Percentiles rank a stretch among this genome's conserved stretches.
Conservation (phyloP, 2,797 vertebrate species). For the Myripristis murdjan region DNA sequence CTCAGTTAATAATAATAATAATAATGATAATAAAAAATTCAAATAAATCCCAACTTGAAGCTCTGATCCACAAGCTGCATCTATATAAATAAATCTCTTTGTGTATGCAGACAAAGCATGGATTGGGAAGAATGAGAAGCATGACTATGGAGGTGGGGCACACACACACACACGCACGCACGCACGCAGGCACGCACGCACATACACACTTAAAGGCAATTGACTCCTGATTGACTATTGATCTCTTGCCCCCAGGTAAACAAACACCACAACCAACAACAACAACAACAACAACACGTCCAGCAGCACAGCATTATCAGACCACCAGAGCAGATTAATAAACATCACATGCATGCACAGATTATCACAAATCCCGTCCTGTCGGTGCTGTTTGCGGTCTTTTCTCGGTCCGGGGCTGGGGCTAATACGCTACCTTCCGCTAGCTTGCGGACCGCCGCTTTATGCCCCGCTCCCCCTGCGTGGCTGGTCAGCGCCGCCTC, state of each 20-base stretch:
- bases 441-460: conserved; percentile 79
- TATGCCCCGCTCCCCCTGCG: conserved; percentile 79
- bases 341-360: no score
- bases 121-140: neutral
- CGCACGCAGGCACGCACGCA: neutral
- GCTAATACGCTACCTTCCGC: conserved; percentile 67
- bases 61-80: no score
- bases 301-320: no score
- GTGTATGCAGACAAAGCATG: no score
- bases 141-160: conserved; percentile 8
- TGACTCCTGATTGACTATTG: neutral
- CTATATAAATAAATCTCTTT: no score
- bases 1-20: no score
- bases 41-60: no score
- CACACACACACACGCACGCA: conserved; percentile 25
- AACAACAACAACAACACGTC: no score
- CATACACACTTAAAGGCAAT: neutral
- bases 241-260: no score
- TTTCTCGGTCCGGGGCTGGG: neutral
- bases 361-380: neutral
- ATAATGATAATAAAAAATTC: no score
- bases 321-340: no score
- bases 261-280: neutral
- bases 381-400: neutral
- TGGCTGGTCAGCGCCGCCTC: conserved; percentile 83